Percentiles rank a stretch among this genome's conserved stretches.
Conservation (phyloP, 2,797 vertebrate species). For the Galagoides demidoff region DNA sequence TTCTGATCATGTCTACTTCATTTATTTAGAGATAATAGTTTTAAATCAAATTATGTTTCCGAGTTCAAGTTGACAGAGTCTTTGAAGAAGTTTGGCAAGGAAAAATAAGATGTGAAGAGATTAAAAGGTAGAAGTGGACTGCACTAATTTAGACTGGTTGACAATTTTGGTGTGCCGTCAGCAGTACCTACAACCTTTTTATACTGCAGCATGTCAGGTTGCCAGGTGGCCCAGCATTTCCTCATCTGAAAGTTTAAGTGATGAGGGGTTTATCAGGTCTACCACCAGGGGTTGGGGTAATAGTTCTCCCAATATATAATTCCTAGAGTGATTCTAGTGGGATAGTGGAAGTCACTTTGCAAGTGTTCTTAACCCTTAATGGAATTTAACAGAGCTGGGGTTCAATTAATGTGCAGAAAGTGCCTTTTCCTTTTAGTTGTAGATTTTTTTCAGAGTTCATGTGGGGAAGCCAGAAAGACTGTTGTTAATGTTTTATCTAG, state of each 20-base stretch:
- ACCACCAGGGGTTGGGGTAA: neutral
- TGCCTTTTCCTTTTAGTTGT: neutral
- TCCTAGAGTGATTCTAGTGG: neutral
- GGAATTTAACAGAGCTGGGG: slow-evolving; percentile 7
- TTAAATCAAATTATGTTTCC: slow-evolving; percentile 33
- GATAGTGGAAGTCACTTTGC: neutral
- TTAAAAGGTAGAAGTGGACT: neutral
- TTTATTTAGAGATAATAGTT: slow-evolving; percentile 54
- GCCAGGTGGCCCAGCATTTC: neutral
- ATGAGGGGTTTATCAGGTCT: neutral
- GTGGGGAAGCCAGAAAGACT: neutral
- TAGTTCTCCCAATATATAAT: neutral
- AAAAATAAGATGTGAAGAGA: neutral
- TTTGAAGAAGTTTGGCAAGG: slow-evolving; percentile 12
- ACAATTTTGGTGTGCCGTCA: neutral
- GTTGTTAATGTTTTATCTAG: slow-evolving; percentile 39
- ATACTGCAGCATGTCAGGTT: neutral
- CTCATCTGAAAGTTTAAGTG: neutral
- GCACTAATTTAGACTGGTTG: neutral
- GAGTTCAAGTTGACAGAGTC: neutral
- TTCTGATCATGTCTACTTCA: neutral
- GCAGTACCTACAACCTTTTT: neutral
- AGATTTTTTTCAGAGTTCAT: neutral
- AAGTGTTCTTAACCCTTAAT: neutral
- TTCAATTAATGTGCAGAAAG: neutral